These are phyloP conservation scores for Leuctra nigra DNA, from an alignment of 2,888 invertebrate species.

Conservation along the genomic window DNA sequence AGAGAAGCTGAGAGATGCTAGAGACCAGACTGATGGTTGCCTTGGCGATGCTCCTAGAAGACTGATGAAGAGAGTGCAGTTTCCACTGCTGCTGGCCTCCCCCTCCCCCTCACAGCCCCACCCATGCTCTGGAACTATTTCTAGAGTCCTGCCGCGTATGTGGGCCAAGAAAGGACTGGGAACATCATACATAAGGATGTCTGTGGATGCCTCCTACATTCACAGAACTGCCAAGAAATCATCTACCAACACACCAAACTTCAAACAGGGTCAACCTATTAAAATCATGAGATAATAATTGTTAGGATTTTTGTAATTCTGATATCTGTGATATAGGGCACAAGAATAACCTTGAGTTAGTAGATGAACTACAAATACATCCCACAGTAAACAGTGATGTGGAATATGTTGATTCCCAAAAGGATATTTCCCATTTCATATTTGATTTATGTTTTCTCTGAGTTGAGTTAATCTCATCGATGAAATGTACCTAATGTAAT, in stretches of 20 bases:
- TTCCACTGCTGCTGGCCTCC: slow-evolving; percentile 21
- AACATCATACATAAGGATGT: slow-evolving; percentile 16
- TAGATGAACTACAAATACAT: no score
- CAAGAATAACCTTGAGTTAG: no score
- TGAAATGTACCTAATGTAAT: no score
- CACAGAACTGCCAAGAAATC: slow-evolving; percentile 22
- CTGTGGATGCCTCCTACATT: slow-evolving; percentile 18
- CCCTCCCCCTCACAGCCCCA: slow-evolving; percentile 25
- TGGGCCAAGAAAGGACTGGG: slow-evolving; percentile 51
- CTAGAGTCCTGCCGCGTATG: slow-evolving; percentile 38
- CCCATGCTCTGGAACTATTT: slow-evolving; percentile 27
- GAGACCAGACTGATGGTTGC: slow-evolving; percentile 13
- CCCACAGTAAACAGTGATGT: no score
- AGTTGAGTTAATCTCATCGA: no score
- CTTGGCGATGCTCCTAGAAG: background rate
- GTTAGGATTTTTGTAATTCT: no score
- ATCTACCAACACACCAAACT: slow-evolving; percentile 10
- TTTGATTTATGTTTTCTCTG: no score
- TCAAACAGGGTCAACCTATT: no score
- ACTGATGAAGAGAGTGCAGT: slow-evolving; percentile 4
- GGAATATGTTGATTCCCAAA: no score
- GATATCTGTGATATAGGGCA: no score
- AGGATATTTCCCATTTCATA: no score
- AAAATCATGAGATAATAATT: no score
- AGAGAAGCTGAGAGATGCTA: background rate